These are phyloP conservation scores for Amblyjoppa fuscipennis DNA, from an alignment of 2,888 invertebrate genomes.

Conservation along the genomic window DNA sequence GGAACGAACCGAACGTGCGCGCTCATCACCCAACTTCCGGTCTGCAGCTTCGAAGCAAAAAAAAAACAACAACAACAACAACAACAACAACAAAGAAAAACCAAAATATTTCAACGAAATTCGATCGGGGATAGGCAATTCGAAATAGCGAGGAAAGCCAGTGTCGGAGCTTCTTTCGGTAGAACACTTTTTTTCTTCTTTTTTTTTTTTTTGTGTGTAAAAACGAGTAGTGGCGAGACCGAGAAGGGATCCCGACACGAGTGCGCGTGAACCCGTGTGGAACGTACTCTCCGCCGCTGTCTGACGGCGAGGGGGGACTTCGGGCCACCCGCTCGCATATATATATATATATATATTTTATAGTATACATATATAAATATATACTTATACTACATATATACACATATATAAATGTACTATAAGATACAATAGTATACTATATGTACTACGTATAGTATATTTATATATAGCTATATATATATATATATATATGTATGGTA, in stretches of 20 bases:
- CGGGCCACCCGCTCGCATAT: slow-evolving; percentile 54
- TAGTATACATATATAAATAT: too few species aligned
- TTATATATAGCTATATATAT: slow-evolving; percentile 3
- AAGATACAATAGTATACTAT: background rate
- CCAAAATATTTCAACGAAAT: background rate
- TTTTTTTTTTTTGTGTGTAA: background rate
- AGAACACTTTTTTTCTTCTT: background rate
- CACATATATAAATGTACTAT: too few species aligned
- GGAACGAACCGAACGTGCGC: background rate
- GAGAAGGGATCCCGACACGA: slow-evolving; percentile 5
- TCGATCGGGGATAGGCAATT: background rate
- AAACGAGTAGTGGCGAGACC: slow-evolving; percentile 4
- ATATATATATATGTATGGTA: background rate
- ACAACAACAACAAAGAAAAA: background rate
- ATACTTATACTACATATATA: too few species aligned
- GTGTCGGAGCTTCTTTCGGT: background rate
- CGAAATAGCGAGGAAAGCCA: background rate
- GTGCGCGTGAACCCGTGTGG: slow-evolving; percentile 62
- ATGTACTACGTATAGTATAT: background rate
- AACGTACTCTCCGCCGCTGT: slow-evolving; percentile 60
- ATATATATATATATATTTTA: too few species aligned
- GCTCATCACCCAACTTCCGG: slow-evolving; percentile 22
- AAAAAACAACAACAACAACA: background rate
- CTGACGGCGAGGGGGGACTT: slow-evolving; percentile 45
- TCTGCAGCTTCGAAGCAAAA: background rate